phyloP scores from a whole-genome alignment of 2,113 vertebrate genomes.

The Sylvietta virens region DNA sequence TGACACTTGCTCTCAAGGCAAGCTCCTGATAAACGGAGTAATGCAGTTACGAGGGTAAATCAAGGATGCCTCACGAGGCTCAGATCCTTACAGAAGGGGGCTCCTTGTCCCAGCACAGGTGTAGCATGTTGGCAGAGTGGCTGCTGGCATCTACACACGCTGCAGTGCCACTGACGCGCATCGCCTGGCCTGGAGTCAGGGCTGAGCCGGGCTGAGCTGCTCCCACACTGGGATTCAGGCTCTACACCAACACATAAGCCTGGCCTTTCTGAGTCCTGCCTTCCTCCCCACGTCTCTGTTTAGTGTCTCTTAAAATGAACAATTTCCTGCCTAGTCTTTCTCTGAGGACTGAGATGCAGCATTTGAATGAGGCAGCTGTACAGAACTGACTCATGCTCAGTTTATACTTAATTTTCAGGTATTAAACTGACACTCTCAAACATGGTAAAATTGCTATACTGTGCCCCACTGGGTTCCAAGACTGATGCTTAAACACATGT shows the following conservation, averaged over 20 bases:
- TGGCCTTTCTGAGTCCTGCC: not conserved
- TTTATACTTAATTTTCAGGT: not conserved
- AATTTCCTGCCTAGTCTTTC: not conserved
- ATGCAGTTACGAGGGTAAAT: not conserved
- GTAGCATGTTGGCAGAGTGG: fast-evolving
- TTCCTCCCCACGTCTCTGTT: not conserved
- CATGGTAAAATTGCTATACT: not conserved
- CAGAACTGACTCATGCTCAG: not conserved
- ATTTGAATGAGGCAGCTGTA: not conserved
- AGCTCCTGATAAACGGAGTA: not conserved
- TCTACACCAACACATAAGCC: not conserved
- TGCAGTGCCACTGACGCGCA: fast-evolving
- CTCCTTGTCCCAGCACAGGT: not conserved
- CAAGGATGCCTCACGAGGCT: not conserved
- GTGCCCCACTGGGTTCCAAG: not conserved
- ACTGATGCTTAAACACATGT: fast-evolving
- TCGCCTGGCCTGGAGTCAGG: not conserved
- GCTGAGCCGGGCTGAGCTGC: not conserved
- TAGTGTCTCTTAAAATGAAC: not conserved
- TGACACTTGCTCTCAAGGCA: fast-evolving
- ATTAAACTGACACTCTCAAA: not conserved
- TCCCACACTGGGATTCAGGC: not conserved
- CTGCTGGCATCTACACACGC: fast-evolving
- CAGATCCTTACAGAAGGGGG: not conserved
- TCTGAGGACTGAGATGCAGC: not conserved